These are phyloP conservation scores for Dione vanillae DNA, from an alignment of 2,888 invertebrate genomes.

Conservation along the genomic window DNA sequence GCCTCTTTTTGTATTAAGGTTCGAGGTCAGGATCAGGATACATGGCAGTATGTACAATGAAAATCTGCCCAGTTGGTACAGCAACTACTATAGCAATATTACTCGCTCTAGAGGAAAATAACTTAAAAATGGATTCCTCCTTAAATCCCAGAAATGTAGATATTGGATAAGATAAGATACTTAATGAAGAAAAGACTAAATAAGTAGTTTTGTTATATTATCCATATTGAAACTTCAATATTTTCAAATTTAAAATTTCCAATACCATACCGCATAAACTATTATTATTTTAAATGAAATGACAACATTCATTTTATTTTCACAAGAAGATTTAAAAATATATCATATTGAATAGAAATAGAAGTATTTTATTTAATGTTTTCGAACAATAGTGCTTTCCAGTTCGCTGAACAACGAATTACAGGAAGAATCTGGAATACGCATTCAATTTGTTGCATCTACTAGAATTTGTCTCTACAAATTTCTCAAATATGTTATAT, in stretches of 20 bases:
- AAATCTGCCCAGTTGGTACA: too few relatives aligned
- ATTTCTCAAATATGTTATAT: neutral
- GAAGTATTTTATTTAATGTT: conserved; percentile 23
- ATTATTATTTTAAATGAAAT: neutral
- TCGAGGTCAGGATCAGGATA: too few relatives aligned
- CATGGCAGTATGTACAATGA: too few relatives aligned
- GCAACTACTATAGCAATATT: too few relatives aligned
- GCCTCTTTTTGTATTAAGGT: too few relatives aligned
- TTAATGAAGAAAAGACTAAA: too few relatives aligned
- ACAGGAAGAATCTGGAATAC: conserved; percentile 13
- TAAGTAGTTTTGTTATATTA: too few relatives aligned
- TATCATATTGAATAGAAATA: conserved; percentile 1
- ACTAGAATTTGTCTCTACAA: conserved; percentile 3
- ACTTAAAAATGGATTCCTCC: too few relatives aligned
- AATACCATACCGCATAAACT: neutral
- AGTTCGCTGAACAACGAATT: conserved; percentile 14
- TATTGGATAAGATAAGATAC: too few relatives aligned
- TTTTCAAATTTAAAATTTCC: neutral
- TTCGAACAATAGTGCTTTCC: conserved; percentile 8
- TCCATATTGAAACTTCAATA: neutral
- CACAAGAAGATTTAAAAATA: conserved; percentile 1
- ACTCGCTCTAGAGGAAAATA: too few relatives aligned
- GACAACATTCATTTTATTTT: conserved; percentile 2
- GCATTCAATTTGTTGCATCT: conserved; percentile 9
- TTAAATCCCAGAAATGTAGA: too few relatives aligned